phyloP scores from a whole-genome alignment of 2,888 invertebrate species.

The Tupiocoris notatus region DNA sequence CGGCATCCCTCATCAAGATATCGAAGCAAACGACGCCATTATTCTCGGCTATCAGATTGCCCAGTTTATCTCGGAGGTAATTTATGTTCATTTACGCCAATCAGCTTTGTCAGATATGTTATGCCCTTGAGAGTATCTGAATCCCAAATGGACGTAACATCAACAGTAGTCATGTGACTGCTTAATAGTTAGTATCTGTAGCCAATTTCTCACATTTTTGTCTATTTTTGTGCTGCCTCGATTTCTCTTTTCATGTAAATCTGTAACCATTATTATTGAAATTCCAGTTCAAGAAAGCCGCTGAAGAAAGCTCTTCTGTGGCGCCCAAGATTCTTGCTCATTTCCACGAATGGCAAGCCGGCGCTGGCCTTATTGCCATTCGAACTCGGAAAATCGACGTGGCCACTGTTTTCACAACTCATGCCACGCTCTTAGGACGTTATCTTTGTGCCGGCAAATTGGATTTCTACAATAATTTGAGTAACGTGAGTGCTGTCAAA shows the following conservation, averaged over 20 bases:
- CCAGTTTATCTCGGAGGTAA: slow-evolving; percentile 84
- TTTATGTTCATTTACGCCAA: too few relatives aligned
- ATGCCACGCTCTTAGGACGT: slow-evolving; percentile 94
- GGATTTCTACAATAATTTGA: slow-evolving; percentile 98
- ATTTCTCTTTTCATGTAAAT: neutral
- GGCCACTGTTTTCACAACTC: slow-evolving; percentile 97
- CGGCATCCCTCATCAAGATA: slow-evolving; percentile 91
- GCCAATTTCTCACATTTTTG: too few relatives aligned
- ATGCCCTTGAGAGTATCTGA: too few relatives aligned
- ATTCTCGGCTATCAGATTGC: slow-evolving; percentile 95
- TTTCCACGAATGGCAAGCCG: slow-evolving; percentile 99
- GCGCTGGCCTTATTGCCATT: slow-evolving; percentile 85
- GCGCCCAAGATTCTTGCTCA: slow-evolving; percentile 85
- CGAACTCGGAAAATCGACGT: slow-evolving; percentile 82
- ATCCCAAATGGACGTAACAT: too few relatives aligned
- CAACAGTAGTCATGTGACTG: too few relatives aligned
- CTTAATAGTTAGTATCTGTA: too few relatives aligned
- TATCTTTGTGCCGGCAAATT: slow-evolving; percentile 96
- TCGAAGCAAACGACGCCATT: slow-evolving; percentile 95
- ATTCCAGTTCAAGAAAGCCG: slow-evolving; percentile 67
- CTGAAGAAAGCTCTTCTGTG: slow-evolving; percentile 63
- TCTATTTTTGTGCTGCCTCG: neutral
- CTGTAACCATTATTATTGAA: slow-evolving; percentile 1
- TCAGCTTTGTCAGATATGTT: too few relatives aligned
- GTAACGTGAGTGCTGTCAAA: slow-evolving; percentile 61